phyloP scores from a whole-genome alignment of 35 echinoderm and acorn worm species.

The Chiridota heheva region DNA sequence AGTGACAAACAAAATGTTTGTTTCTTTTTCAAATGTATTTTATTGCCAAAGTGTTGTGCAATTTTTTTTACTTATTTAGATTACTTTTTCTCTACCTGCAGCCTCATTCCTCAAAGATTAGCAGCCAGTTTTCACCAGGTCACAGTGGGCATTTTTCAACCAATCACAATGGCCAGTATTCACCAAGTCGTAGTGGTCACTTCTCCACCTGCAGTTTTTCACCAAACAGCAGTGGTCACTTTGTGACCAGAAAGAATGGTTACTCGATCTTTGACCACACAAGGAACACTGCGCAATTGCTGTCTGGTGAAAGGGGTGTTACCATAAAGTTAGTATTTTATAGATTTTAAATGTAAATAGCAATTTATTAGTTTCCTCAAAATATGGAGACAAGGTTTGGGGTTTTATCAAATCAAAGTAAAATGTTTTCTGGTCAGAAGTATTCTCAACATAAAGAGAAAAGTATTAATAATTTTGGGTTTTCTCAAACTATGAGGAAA shows the following conservation, averaged over 20 bases:
- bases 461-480: not conserved
- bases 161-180: slow-evolving; percentile 16
- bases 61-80: too few species aligned
- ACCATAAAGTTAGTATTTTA: too few species aligned
- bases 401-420: too few species aligned
- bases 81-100: too few species aligned
- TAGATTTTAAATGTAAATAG: too few species aligned
- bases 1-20: too few species aligned
- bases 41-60: too few species aligned
- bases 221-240: slow-evolving; percentile 35
- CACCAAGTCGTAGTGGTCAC: slow-evolving; percentile 42
- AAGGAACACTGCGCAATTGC: slow-evolving; percentile 13
- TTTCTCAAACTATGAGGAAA: not conserved
- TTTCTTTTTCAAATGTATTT: too few species aligned
- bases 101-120: slow-evolving; percentile 33
- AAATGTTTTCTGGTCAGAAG: slow-evolving; percentile 10
- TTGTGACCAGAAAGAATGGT: slow-evolving; percentile 11
- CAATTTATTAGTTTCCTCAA: too few species aligned
- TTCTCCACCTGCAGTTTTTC: slow-evolving; percentile 5
- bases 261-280: slow-evolving; percentile 4
- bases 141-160: slow-evolving; percentile 5
- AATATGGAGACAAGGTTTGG: too few species aligned
- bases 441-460: not conserved
- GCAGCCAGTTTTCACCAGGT: slow-evolving; percentile 15
- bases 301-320: too few species aligned